Conservation (phyloP, 2,888 invertebrate genomes). For the Platycheirus albimanus region DNA sequence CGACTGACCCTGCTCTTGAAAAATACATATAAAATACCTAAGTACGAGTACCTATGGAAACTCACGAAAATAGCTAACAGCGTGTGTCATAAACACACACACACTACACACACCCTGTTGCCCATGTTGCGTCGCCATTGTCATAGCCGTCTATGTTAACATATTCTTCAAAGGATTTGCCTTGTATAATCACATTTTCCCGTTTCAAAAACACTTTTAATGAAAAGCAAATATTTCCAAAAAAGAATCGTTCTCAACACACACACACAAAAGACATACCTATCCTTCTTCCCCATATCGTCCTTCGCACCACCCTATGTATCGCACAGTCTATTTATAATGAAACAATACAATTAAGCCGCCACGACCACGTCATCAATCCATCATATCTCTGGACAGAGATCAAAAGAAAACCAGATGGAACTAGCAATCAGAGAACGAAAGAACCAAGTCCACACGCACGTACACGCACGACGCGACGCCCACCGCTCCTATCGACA, state of each 20-base stretch:
- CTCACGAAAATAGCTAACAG: slow-evolving; percentile 1
- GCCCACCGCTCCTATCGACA: no score
- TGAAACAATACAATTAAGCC: slow-evolving; percentile 66
- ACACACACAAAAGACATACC: slow-evolving; percentile 2
- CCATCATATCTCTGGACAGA: slow-evolving; percentile 64
- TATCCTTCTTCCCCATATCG: not conserved
- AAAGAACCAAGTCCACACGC: slow-evolving; percentile 5
- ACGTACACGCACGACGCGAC: slow-evolving; percentile 39
- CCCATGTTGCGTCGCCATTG: no score
- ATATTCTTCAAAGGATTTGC: slow-evolving; percentile 60
- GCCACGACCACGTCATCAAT: slow-evolving; percentile 54
- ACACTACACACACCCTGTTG: slow-evolving; percentile 5
- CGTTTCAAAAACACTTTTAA: slow-evolving; percentile 48
- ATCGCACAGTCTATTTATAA: slow-evolving; percentile 1
- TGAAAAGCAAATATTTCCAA: slow-evolving; percentile 72
- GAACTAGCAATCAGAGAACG: slow-evolving; percentile 34
- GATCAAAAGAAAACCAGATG: slow-evolving; percentile 72
- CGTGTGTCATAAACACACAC: slow-evolving; percentile 58
- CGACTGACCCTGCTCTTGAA: not conserved
- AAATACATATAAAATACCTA: not conserved
- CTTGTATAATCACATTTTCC: slow-evolving; percentile 60
- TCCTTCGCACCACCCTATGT: not conserved
- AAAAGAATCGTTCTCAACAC: no score
- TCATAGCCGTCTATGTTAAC: slow-evolving; percentile 52
- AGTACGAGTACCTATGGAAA: not conserved